Percentiles rank a stretch among this genome's conserved stretches.
phyloP scores from a whole-genome alignment of 1,140 invertebrate species.

The Aradophagus sp. region DNA sequence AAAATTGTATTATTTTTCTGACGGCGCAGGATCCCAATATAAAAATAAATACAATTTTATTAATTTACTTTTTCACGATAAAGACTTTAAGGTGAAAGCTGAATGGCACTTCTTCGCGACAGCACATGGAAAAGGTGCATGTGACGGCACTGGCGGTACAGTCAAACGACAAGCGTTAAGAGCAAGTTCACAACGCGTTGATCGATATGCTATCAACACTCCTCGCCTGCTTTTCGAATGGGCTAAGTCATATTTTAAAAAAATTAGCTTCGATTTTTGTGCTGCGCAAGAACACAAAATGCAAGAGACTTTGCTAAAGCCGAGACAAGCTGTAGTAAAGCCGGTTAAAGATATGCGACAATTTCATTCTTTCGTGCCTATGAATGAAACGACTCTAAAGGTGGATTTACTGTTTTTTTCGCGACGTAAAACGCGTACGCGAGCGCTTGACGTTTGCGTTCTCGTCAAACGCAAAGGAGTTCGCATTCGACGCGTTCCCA shows the following conservation, averaged over 20 bases:
- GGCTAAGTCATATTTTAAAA: neutral
- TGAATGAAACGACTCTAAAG: no score
- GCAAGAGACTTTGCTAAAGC: no score
- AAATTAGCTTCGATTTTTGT: neutral
- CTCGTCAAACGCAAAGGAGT: no score
- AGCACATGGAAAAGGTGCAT: neutral
- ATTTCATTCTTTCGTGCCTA: no score
- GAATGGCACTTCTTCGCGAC: neutral
- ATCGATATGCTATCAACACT: neutral
- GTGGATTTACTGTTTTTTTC: no score
- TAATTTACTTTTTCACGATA: neutral
- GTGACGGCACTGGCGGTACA: neutral
- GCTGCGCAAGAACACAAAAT: neutral
- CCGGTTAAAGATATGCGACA: no score
- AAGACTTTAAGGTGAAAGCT: neutral
- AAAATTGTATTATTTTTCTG: neutral
- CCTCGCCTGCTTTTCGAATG: neutral
- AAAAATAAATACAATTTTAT: conserved; percentile 1
- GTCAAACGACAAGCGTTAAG: neutral
- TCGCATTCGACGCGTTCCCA: no score
- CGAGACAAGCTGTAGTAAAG: no score
- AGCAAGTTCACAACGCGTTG: neutral
- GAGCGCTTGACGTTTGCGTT: no score
- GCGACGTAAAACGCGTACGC: no score
- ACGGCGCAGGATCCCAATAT: neutral